Percentiles rank a stretch among this genome's conserved stretches.
Conservation (phyloP, 2,113 vertebrate species). For the Glaucidium brasilianum region DNA sequence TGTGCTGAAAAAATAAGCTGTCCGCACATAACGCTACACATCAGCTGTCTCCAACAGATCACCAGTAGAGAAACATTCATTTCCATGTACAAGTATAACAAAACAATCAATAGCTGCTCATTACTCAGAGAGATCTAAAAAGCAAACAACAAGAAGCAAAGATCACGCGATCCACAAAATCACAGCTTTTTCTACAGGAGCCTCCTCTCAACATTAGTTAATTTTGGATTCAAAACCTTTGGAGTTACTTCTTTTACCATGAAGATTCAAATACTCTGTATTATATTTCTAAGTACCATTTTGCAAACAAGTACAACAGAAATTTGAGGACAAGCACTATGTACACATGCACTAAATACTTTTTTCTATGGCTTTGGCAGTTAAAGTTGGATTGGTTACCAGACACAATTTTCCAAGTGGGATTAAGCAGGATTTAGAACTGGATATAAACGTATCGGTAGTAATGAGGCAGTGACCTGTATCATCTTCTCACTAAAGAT, state of each 20-base stretch:
- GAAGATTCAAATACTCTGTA: neutral
- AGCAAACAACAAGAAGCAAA: neutral
- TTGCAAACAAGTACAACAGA: neutral
- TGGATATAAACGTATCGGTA: neutral
- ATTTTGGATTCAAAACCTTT: neutral
- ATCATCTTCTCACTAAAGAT: neutral
- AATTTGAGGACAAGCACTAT: neutral
- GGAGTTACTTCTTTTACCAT: neutral
- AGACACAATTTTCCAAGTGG: neutral
- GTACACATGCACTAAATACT: neutral
- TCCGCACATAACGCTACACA: neutral
- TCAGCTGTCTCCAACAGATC: neutral
- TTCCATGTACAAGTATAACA: neutral
- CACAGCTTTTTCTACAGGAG: neutral
- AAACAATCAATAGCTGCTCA: neutral
- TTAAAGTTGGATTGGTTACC: neutral
- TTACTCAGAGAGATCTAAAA: neutral
- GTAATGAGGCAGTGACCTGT: accelerated
- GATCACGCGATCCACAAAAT: neutral
- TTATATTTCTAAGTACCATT: neutral
- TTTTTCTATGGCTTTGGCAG: neutral
- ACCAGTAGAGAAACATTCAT: neutral
- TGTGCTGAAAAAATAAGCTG: neutral
- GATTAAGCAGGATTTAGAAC: neutral
- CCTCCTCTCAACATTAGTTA: neutral